Conservation (phyloP, 2,113 vertebrate genomes). For the Corynorhinus townsendii region DNA sequence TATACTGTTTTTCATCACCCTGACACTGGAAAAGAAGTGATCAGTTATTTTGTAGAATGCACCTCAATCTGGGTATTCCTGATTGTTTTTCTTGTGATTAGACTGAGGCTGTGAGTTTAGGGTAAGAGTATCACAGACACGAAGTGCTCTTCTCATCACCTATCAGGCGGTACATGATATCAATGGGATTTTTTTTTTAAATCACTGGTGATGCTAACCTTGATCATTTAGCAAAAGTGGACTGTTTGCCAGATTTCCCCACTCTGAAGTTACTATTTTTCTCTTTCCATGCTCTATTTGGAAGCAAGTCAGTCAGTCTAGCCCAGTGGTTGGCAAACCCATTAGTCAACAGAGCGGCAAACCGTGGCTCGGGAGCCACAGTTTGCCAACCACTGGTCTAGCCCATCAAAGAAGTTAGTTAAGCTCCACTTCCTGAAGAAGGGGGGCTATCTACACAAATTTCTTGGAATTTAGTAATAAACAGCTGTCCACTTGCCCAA, state of each 20-base stretch:
- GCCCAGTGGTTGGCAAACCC: neutral
- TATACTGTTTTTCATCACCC: neutral
- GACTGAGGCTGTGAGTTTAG: neutral
- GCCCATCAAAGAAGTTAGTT: neutral
- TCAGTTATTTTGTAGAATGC: neutral
- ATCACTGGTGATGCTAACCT: neutral
- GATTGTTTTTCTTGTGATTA: neutral
- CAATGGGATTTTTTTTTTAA: neutral
- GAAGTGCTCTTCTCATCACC: neutral
- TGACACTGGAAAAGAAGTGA: neutral
- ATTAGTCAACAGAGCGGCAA: too few species aligned
- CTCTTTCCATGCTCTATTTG: neutral
- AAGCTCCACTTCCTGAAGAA: neutral
- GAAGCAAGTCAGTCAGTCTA: neutral
- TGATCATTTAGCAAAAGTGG: neutral
- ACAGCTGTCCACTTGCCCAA: neutral
- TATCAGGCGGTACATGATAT: neutral
- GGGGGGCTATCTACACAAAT: neutral
- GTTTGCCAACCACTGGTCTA: neutral
- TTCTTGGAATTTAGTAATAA: conserved; percentile 6
- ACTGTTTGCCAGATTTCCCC: neutral
- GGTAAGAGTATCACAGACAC: neutral
- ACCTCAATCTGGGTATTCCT: neutral
- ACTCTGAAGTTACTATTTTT: neutral
- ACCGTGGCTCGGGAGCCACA: too few species aligned